These are phyloP conservation scores for Eumacrocentrus americanus DNA, from an alignment of 2,888 invertebrate genomes.

Conservation along the genomic window DNA sequence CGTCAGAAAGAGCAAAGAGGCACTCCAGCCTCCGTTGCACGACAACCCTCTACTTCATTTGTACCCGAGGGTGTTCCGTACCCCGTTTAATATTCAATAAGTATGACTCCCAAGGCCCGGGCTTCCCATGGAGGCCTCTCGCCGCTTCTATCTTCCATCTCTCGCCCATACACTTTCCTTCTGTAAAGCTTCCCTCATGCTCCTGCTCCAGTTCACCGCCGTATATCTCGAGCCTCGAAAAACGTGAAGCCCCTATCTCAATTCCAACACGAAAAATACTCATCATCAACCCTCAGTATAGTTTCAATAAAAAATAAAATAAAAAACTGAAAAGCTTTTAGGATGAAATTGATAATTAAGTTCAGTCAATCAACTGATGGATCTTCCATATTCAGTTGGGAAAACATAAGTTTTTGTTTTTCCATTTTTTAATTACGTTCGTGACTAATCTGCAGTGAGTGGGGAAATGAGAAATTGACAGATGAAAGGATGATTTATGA, in stretches of 20 bases:
- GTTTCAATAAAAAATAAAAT: not conserved
- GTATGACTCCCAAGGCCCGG: slow-evolving; percentile 33
- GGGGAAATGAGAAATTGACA: not conserved
- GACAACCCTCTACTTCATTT: slow-evolving; percentile 39
- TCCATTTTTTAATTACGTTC: too few relatives aligned
- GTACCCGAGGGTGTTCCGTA: slow-evolving; percentile 35
- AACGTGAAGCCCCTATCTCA: slow-evolving; percentile 7
- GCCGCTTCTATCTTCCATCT: slow-evolving; percentile 8
- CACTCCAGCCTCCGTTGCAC: slow-evolving; percentile 25
- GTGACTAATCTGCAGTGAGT: not conserved
- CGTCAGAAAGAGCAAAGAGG: slow-evolving; percentile 32
- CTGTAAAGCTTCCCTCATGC: not conserved
- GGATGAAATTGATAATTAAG: not conserved
- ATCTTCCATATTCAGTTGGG: not conserved
- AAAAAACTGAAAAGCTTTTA: not conserved
- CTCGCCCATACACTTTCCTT: slow-evolving; percentile 2
- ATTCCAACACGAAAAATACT: not conserved
- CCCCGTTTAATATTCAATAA: slow-evolving; percentile 46
- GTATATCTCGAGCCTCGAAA: not conserved
- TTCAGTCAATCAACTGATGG: not conserved
- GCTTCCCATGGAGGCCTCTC: slow-evolving; percentile 23
- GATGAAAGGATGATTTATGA: not conserved
- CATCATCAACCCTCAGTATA: not conserved
- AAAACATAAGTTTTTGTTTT: not conserved
- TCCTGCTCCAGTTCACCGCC: not conserved